Evolutionary conservation across 2,797 vertebrate genomes (phyloP), one percentile per base, ranked within the genome.

Genomic region (Mus spretus): DNA sequence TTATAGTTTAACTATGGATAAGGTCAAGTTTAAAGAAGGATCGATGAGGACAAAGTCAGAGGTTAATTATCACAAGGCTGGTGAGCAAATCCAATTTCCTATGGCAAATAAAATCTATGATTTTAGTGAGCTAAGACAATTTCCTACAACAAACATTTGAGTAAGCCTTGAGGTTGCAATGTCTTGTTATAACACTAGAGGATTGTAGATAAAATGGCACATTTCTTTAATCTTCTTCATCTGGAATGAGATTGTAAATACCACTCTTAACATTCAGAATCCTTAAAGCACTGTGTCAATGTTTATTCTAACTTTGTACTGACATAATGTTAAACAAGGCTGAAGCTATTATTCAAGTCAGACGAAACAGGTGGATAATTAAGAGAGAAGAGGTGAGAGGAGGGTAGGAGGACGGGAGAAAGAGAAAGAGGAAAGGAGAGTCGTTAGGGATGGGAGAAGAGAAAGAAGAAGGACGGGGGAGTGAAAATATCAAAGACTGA

Each of bases 131-230:
- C 53, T 59, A 96, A 85, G 78, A 82, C 53, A 94, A 90, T 94
- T 92, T 96, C 74, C 91, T 88, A 90, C 19, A 93, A 92, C 28
- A 96, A 94, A 93, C 37, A 95, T 88, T 67, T 96, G 81, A 96
- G 61, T 93, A 93, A 95, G 67, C 19, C 28, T 93, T 72, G 53
- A 72, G 53, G 53, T 94, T 95, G 85, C 53, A 85, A 44, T 88
- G 72, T 81, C 50, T 96, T 92, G 86, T 84, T 93, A 86, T 37
- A 91, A 93, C 63, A 83, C 47, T 44, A 59, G 59, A 55, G 88
- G 19, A 61, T 72, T 84, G 83, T 84, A 82, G 91, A 87, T 59
- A 63, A 92, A 95, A 91, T 15, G 24, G 65, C 47, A 12, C 61
- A 82, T 47, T 89, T 93, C 40, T 65, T 96, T 96, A 53, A 93